Percentiles rank a stretch among this genome's conserved stretches.
Evolutionary conservation across 2,113 vertebrate genomes (phyloP).

Genomic region (Strix uralensis): DNA sequence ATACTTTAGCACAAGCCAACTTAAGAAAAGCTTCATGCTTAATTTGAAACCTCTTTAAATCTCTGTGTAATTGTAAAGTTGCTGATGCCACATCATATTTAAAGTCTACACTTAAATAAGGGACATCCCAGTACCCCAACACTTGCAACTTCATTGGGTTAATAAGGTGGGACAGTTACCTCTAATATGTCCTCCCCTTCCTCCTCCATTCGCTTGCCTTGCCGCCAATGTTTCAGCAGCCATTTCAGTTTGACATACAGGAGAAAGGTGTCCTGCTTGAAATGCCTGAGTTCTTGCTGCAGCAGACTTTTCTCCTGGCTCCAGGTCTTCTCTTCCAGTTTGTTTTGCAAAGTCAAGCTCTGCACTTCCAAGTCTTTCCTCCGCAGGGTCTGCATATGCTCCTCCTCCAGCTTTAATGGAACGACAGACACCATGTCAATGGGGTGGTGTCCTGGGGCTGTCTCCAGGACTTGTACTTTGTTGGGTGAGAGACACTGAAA

Average conservation of each 20-base stretch:
- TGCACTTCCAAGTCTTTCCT: constrained; percentile 88
- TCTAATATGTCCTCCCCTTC: constrained; percentile 72
- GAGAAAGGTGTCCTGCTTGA: constrained; percentile 90
- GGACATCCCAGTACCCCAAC: background rate
- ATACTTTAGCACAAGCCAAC: background rate
- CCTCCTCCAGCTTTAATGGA: constrained; percentile 81
- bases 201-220: constrained; percentile 76
- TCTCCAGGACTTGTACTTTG: background rate
- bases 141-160: background rate
- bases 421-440: constrained; percentile 16
- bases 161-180: constrained; percentile 72
- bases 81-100: background rate
- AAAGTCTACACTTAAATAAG: background rate
- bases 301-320: constrained; percentile 84
- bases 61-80: background rate
- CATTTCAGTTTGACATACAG: constrained; percentile 93
- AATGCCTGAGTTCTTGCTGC: constrained; percentile 88
- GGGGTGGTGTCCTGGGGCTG: background rate
- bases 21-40: background rate
- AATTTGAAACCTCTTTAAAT: background rate
- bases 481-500: background rate
- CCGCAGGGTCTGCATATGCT: constrained; percentile 75
- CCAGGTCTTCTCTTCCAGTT: constrained; percentile 84
- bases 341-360: constrained; percentile 84
- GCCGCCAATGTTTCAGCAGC: constrained; percentile 91